A percentile compares a stretch with the other conserved stretches of the same genome.
Evolutionary conservation across 2,888 invertebrate species (phyloP).

Genomic region (Crossocerus cetratus): DNA sequence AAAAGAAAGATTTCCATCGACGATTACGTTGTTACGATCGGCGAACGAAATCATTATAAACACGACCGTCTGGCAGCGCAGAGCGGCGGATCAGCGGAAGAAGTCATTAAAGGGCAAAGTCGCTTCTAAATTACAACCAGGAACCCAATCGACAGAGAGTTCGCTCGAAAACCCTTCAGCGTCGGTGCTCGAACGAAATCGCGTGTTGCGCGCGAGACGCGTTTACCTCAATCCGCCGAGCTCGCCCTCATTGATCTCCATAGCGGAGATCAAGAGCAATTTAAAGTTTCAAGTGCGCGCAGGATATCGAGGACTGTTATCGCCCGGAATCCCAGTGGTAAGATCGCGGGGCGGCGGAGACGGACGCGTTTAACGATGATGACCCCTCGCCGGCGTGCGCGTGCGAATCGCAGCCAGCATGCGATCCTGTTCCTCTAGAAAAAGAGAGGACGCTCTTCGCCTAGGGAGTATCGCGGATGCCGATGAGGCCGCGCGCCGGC

Average conservation of each 20-base stretch:
- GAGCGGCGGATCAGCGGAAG: too few species aligned
- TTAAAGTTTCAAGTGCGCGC: neutral
- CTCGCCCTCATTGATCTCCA: neutral
- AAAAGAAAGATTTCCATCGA: too few species aligned
- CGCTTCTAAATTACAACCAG: too few species aligned
- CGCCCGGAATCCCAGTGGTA: conserved; percentile 34
- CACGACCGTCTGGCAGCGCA: too few species aligned
- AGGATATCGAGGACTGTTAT: conserved; percentile 31
- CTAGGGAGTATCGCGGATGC: neutral
- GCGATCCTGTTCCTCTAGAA: conserved; percentile 46
- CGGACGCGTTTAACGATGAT: conserved; percentile 37
- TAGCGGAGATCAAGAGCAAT: conserved; percentile 11
- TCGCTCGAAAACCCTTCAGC: too few species aligned
- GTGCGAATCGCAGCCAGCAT: conserved; percentile 38
- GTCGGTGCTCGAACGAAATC: too few species aligned
- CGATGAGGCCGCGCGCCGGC: conserved; percentile 2
- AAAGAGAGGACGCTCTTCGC: conserved; percentile 20
- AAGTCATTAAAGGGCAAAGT: too few species aligned
- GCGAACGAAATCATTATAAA: too few species aligned
- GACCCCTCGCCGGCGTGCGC: conserved; percentile 35
- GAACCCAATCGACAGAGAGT: too few species aligned
- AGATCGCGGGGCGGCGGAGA: conserved; percentile 20
- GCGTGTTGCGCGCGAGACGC: too few species aligned
- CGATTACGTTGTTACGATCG: too few species aligned
- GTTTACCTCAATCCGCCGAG: too few species aligned